Evolutionary conservation across 1,140 invertebrate genomes (phyloP).

Genomic region (Colletes gigas): DNA sequence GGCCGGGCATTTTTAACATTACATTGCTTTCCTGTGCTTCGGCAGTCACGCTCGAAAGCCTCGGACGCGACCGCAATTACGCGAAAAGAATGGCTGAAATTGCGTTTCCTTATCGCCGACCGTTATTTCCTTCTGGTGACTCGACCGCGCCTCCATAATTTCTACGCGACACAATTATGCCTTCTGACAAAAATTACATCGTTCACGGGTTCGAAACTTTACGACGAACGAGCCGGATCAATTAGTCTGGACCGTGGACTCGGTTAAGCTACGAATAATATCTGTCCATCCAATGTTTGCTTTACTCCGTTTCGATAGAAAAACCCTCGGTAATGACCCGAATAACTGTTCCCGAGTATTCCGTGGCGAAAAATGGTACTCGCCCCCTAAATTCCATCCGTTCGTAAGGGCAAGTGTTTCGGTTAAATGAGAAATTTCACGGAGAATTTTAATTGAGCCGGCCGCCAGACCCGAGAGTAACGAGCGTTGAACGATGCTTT

Average conservation of each 20-base stretch:
- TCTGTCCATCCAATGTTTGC: too few species aligned
- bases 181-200: too few species aligned
- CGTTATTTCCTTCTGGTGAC: slow-evolving; percentile 24
- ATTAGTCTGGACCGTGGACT: too few species aligned
- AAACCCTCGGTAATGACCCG: too few species aligned
- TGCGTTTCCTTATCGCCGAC: slow-evolving; percentile 57
- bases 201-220: too few species aligned
- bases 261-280: too few species aligned
- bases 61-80: slow-evolving; percentile 49
- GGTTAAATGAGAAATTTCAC: slow-evolving; percentile 70
- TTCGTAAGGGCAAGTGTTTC: slow-evolving; percentile 42
- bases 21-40: slow-evolving; percentile 23
- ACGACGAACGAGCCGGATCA: too few species aligned
- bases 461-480: slow-evolving; percentile 65
- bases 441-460: slow-evolving; percentile 75
- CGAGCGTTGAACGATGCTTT: slow-evolving; percentile 41
- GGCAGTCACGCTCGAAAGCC: slow-evolving; percentile 25
- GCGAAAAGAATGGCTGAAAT: slow-evolving; percentile 47
- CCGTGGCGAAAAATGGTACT: slow-evolving; percentile 50
- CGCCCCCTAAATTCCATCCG: slow-evolving; percentile 39
- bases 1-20: slow-evolving; percentile 40
- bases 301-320: too few species aligned
- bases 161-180: too few species aligned
- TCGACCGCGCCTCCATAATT: too few species aligned
- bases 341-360: slow-evolving; percentile 21